Evolutionary conservation across 2,797 vertebrate genomes (phyloP).

Genomic region (Cacajao melanocephalus): DNA sequence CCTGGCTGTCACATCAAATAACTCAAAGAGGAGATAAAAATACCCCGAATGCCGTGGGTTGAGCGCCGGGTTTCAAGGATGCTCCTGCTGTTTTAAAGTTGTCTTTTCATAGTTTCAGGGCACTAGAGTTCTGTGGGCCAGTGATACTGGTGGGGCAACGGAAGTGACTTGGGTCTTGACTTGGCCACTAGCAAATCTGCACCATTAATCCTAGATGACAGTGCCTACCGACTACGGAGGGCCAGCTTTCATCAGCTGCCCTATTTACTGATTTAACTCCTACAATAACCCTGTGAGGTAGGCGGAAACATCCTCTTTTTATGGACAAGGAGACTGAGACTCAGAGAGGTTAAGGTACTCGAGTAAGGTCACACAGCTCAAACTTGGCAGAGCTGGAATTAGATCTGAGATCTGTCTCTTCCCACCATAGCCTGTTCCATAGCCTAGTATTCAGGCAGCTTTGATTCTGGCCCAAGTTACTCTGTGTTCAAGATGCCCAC

Average conservation of each 20-base stretch:
- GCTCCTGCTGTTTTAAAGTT: not conserved
- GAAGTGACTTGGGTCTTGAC: not conserved
- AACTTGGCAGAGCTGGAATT: not conserved
- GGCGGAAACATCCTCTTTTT: not conserved
- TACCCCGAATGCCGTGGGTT: not conserved
- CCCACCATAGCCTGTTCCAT: not conserved
- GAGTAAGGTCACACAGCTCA: not conserved
- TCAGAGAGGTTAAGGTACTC: not conserved
- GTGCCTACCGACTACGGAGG: not conserved
- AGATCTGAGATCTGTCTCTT: not conserved
- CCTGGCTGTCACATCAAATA: conserved; percentile 29
- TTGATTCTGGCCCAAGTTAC: not conserved
- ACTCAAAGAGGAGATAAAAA: not conserved
- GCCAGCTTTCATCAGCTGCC: not conserved
- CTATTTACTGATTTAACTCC: not conserved
- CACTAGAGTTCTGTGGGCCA: not conserved
- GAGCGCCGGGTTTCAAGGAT: conserved; percentile 11
- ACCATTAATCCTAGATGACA: not conserved
- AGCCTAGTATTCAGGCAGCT: not conserved
- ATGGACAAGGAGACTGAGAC: not conserved
- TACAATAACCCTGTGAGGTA: not conserved
- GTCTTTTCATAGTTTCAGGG: not conserved
- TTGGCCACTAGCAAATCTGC: not conserved
- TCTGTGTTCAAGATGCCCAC: not conserved
- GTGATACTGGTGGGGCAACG: not conserved